phyloP scores from a whole-genome alignment of 2,888 invertebrate species.

The Rhamphomyia laevipes region DNA sequence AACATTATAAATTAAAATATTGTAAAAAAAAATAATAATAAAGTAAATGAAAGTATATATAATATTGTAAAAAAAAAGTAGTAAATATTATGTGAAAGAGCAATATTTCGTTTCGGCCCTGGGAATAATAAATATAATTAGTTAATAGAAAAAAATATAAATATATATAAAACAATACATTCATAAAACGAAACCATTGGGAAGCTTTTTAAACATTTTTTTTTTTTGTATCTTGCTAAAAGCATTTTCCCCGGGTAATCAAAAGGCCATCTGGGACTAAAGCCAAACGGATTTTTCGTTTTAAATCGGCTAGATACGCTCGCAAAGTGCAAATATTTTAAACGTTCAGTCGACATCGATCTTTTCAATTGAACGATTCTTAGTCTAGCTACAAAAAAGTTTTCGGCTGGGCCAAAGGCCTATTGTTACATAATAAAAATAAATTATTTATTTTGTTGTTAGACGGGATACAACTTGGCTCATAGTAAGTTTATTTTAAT shows the following conservation, averaged over 20 bases:
- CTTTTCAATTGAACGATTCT: constrained; percentile 40
- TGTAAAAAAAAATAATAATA: too few species aligned
- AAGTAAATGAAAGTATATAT: too few species aligned
- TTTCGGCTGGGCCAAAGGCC: constrained; percentile 19
- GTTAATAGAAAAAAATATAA: constrained; percentile 5
- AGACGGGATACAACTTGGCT: not conserved
- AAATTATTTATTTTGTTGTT: constrained; percentile 4
- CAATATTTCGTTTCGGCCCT: constrained; percentile 8
- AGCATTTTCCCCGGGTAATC: constrained; percentile 36
- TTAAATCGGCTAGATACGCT: constrained; percentile 35
- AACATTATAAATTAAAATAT: too few species aligned
- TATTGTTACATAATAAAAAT: constrained; percentile 13
- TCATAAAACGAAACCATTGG: not conserved
- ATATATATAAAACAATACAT: not conserved
- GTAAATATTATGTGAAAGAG: too few species aligned
- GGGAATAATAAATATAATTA: constrained; percentile 17
- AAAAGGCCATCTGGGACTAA: constrained; percentile 38
- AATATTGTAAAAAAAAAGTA: too few species aligned
- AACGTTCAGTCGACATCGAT: constrained; percentile 40
- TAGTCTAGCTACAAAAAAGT: constrained; percentile 21
- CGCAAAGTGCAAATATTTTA: constrained; percentile 35
- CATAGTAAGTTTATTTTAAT: constrained; percentile 11
- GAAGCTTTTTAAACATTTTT: too few species aligned
- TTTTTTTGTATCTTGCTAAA: too few species aligned
- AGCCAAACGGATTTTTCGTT: constrained; percentile 35